These are phyloP conservation scores for Leptobrachium leishanense DNA, from an alignment of 2,113 vertebrate genomes.

Conservation along the genomic window DNA sequence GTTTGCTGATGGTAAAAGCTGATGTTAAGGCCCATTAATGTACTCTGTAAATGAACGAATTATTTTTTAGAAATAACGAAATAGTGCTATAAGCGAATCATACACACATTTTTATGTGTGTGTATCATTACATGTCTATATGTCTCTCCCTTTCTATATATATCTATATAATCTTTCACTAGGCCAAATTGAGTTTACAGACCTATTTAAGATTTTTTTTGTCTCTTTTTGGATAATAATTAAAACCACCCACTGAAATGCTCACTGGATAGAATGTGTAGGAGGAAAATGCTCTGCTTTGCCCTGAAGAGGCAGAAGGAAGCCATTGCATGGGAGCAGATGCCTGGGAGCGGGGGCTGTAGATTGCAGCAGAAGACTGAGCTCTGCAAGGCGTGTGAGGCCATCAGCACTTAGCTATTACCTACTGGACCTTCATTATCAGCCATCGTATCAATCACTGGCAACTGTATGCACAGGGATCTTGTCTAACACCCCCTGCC, in stretches of 20 bases:
- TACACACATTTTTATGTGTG: no score
- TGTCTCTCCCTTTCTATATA: neutral
- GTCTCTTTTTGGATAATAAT: conserved; percentile 8
- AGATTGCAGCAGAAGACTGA: conserved; percentile 17
- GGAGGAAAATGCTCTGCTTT: conserved; percentile 33
- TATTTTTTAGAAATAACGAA: no score
- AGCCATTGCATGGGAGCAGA: conserved; percentile 17
- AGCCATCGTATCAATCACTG: conserved; percentile 48
- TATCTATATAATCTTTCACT: neutral
- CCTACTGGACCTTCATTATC: conserved; percentile 47
- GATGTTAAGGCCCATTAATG: no score
- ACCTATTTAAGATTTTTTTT: conserved; percentile 22
- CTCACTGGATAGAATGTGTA: conserved; percentile 30
- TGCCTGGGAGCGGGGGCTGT: conserved; percentile 34
- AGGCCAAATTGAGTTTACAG: conserved; percentile 1
- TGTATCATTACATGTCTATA: conserved; percentile 8
- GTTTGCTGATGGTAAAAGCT: no score
- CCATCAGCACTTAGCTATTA: conserved; percentile 45
- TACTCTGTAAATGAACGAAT: no score
- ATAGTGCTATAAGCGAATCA: no score
- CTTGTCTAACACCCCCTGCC: conserved; percentile 12
- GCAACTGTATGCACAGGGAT: conserved; percentile 60
- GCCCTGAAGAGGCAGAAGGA: conserved; percentile 26
- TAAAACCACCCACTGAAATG: conserved; percentile 38
- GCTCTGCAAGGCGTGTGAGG: conserved; percentile 43